Evolutionary conservation across 2,888 invertebrate genomes (phyloP), one percentile per base, ranked within the genome.

Genomic region (Philopedon plagiatum): DNA sequence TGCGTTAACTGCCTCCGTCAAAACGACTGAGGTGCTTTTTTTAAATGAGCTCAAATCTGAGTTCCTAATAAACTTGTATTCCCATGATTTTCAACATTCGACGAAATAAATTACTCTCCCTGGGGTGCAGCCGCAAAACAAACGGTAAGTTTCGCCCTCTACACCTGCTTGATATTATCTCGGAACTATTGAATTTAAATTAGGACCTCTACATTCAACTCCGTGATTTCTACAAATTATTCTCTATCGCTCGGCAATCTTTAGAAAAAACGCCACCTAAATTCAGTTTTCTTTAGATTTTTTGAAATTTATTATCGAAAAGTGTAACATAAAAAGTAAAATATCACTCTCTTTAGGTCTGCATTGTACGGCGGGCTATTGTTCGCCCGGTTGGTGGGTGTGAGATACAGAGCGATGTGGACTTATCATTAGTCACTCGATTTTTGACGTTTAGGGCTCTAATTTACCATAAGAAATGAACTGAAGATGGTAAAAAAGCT

Each of bases 271-370:
- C 29, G 51, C 51, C 51, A 54, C 51, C 29, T 54, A 13, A 18
- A 54, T 54, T 26, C 51, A 54, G 5, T 18, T 11, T 29, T 54
- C 29, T 54, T 54, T 29, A 9, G 26, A 9, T 15, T 1, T 29
- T 32, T 9, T 15, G 29, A 54, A 29, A 54, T 54, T 29, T 54
- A 29, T 54, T 15, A 29, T 54, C 29, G 18, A 54, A 18, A 54
- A 29, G 51, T 54, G 29, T 54, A 54, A 54, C 51, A 54, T 54
- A 54, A 54, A n/a, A 54, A 8, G 29, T 54, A 15, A 54, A 54
- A 54, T 54, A 54, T 54, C 51, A 18, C 51, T 54, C 29, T 54
- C 51, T 54, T 51, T 51, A 5, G 9, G 23, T 29, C 15, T 2
- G 29, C 8, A 32, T 54, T 0, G 49, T 49, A 8, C 15, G 11